Evolutionary conservation across 2,113 vertebrate genomes (phyloP), one percentile per base, ranked within the genome.

Genomic region (Dipodomys spectabilis): DNA sequence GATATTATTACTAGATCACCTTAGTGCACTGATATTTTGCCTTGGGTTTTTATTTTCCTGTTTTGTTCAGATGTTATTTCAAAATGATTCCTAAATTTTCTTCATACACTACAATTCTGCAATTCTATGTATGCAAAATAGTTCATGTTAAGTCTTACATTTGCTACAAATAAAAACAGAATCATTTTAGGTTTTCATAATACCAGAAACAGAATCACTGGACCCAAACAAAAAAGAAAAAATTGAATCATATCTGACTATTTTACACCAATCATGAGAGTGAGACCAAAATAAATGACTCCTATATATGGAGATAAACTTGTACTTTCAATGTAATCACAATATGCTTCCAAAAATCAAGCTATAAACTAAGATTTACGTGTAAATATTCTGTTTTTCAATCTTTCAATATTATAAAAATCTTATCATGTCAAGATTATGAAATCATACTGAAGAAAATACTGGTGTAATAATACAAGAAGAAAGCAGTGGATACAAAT

Each of bases 271-370:
- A 75, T 57, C 27, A 49, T 7, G 64, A 1, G 4, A 49, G 1
- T 22, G 2, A 92, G 1, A 64, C 0, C 0, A 45, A 87, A 84
- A 39, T 49, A 71, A 94, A 69, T 87, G 16, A 71, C 15, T 49
- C 7, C 2, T 69, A 12, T 4, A 4, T 35, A 20, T 39, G 10
- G 82, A 91, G 92, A 82, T 78, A 89, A 87, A 65, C 5, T 45
- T 77, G 19, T 2, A 79, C 25, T 82, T 79, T 74, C 95, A 96
- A 85, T 62, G 44, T 44, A 87, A 27, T 62, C 7, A 64, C 6
- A 20, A 35, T 7, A 0, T 65, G 4, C 39, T 90, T 82, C 9
- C 12, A 87, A 85, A 88, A 78, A 19, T 67, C 49, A 73, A 69
- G 7, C 0, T 19, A 16, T 4, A 7, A 28, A 7, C 79, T 73